phyloP scores from a whole-genome alignment of 2,797 vertebrate genomes.

The Clarias laeviceps region DNA sequence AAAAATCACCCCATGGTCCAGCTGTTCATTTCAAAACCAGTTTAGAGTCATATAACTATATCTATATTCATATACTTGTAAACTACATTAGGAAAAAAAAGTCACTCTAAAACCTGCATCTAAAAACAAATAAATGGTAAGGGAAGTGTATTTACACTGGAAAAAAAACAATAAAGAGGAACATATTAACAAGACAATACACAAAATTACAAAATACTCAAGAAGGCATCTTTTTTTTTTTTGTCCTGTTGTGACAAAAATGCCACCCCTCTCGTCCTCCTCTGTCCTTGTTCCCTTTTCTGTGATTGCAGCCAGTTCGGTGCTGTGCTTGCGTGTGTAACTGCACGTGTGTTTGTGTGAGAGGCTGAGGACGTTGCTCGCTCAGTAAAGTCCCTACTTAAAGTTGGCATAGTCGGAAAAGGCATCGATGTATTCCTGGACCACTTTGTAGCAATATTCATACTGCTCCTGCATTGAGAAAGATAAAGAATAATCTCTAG shows the following conservation, averaged over 20 bases:
- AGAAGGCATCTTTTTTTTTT: conserved; percentile 86
- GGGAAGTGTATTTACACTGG: conserved; percentile 82
- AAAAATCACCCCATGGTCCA: not conserved
- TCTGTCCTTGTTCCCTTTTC: conserved; percentile 67
- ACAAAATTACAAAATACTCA: conserved; percentile 98
- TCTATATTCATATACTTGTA: conserved; percentile 69
- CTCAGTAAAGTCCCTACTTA: conserved; percentile 77
- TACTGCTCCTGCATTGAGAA: conserved; percentile 88
- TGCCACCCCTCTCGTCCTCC: conserved; percentile 38
- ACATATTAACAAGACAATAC: conserved; percentile 88
- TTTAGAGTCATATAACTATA: conserved; percentile 50
- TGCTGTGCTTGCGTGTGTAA: conserved; percentile 58
- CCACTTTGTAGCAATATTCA: conserved; percentile 99
- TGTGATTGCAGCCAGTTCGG: conserved; percentile 56
- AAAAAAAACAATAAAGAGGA: conserved; percentile 75
- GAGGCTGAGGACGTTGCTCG: conserved; percentile 3
- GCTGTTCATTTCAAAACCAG: conserved; percentile 25
- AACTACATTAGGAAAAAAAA: conserved; percentile 88
- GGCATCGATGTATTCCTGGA: conserved; percentile 98
- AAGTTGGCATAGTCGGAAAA: conserved; percentile 99
- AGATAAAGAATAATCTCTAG: not conserved
- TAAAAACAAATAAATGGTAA: conserved; percentile 76
- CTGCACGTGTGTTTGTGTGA: conserved; percentile 54
- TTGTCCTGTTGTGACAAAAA: conserved; percentile 24
- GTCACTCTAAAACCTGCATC: conserved; percentile 87